These are phyloP conservation scores for Timema podura DNA, from an alignment of 2,888 invertebrate species.

Conservation along the genomic window DNA sequence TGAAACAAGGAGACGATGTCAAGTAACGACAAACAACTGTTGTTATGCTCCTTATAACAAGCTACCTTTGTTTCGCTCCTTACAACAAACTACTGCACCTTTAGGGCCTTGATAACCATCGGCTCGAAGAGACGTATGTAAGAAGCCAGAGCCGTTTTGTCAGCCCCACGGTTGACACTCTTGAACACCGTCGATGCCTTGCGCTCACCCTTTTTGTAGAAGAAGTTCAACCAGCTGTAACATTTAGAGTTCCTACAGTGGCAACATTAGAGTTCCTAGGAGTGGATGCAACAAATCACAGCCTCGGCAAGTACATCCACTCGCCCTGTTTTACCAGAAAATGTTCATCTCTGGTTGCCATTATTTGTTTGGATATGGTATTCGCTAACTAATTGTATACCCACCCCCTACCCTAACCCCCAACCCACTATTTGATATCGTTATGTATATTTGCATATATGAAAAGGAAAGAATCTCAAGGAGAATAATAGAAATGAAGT, in stretches of 20 bases:
- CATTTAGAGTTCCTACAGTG: background rate
- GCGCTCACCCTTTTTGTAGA: slow-evolving; percentile 30
- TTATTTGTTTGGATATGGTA: no score
- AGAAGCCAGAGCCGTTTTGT: slow-evolving; percentile 61
- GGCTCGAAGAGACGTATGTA: slow-evolving; percentile 93
- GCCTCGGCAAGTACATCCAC: no score
- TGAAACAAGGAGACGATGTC: slow-evolving; percentile 42
- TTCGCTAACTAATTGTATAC: no score
- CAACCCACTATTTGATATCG: no score
- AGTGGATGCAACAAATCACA: no score
- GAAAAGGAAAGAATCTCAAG: no score
- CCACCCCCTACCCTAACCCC: no score
- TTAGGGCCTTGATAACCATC: slow-evolving; percentile 88
- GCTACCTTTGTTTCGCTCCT: background rate
- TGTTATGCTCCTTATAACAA: background rate
- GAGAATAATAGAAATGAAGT: no score
- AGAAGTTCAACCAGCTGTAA: slow-evolving; percentile 29
- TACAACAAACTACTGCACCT: slow-evolving; percentile 49
- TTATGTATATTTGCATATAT: no score
- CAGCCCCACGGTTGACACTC: slow-evolving; percentile 46
- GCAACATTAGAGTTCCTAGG: no score
- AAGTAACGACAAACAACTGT: background rate
- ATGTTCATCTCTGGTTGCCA: no score
- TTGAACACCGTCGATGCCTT: slow-evolving; percentile 45
- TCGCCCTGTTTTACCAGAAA: no score